A percentile compares a stretch with the other conserved stretches of the same genome.
Evolutionary conservation across 2,113 vertebrate species (phyloP).

Genomic region (Ammodytes dubius): DNA sequence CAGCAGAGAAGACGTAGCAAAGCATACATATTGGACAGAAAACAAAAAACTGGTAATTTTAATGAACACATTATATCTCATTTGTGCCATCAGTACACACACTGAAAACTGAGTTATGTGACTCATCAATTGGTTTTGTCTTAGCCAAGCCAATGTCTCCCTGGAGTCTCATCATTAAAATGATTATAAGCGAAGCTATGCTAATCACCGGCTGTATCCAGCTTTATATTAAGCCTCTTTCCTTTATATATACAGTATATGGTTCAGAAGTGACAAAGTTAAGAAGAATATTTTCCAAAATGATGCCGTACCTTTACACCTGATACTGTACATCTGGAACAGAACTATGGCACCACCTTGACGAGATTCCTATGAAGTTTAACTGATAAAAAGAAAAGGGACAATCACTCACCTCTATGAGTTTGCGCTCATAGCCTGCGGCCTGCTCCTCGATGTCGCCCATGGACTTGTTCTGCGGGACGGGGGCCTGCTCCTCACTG

Average conservation of each 20-base stretch:
- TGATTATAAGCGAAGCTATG: too few relatives aligned
- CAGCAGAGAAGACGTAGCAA: background rate
- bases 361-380: background rate
- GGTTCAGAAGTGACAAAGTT: background rate
- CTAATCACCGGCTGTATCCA: too few relatives aligned
- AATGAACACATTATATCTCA: background rate
- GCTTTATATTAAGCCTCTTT: too few relatives aligned
- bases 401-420: slow-evolving; percentile 93
- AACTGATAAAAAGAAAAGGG: background rate
- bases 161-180: too few relatives aligned
- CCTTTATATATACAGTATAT: too few relatives aligned
- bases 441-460: slow-evolving; percentile 93
- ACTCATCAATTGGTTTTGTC: too few relatives aligned
- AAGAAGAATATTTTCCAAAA: background rate
- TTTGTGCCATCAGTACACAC: background rate
- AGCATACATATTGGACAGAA: background rate
- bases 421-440: slow-evolving; percentile 94
- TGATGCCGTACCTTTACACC: too few relatives aligned
- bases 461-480: slow-evolving; percentile 89
- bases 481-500: slow-evolving; percentile 85
- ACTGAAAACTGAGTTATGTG: too few relatives aligned
- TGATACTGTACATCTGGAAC: background rate
- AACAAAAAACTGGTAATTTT: background rate
- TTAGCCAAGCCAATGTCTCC: too few relatives aligned
- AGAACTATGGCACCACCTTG: background rate